A percentile compares a stretch with the other conserved stretches of the same genome.
These are phyloP conservation scores for Wasmannia auropunctata DNA, from an alignment of 1,140 invertebrate genomes.

Conservation along the genomic window DNA sequence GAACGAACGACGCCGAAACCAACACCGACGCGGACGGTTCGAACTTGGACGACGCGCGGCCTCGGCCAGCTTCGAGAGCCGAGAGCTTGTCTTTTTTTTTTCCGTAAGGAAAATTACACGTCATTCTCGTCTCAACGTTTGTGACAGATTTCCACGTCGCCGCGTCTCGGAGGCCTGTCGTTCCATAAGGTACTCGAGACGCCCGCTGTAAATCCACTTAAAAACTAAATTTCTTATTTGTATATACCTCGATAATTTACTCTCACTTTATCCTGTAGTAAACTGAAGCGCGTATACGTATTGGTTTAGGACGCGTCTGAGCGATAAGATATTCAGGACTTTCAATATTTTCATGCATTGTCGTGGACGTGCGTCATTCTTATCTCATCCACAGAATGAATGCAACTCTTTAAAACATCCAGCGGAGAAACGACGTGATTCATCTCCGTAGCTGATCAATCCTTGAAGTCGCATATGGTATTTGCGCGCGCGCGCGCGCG, in stretches of 20 bases:
- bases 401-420: neutral
- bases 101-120: neutral
- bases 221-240: neutral
- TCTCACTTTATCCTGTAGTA: neutral
- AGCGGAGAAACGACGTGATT: conserved; percentile 13
- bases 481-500: neutral
- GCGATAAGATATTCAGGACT: neutral
- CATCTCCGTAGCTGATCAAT: neutral
- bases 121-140: neutral
- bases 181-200: no score
- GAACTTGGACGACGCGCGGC: neutral
- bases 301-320: neutral
- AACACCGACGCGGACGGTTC: no score
- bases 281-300: neutral
- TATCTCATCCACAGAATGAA: neutral
- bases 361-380: neutral
- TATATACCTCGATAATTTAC: neutral
- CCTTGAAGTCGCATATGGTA: neutral
- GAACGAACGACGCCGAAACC: neutral
- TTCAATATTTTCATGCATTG: neutral
- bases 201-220: neutral
- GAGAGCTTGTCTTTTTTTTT: neutral
- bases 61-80: neutral
- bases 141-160: neutral
- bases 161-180: neutral